Conservation (phyloP, 1,140 invertebrate species). For the Procambarus virginalis region DNA sequence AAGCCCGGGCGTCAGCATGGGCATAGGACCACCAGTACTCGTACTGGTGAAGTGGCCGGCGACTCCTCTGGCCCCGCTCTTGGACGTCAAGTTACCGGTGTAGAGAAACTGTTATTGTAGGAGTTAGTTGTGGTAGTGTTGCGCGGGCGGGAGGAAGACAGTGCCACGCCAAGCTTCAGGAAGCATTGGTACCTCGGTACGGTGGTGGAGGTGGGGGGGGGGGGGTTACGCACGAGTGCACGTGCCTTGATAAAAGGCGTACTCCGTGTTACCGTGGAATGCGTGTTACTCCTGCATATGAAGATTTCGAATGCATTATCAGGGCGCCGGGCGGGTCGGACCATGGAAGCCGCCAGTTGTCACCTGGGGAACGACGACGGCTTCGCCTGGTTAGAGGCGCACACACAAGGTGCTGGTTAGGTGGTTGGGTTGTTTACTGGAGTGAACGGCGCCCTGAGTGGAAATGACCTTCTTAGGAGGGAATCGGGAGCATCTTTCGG, state of each 20-base stretch:
- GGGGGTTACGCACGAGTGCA: background rate
- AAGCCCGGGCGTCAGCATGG: too few relatives aligned
- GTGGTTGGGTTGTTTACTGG: background rate
- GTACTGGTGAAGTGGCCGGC: too few relatives aligned
- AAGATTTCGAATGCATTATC: background rate
- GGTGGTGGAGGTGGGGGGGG: background rate
- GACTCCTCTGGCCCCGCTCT: too few relatives aligned
- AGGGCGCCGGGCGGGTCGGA: background rate
- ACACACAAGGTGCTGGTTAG: background rate
- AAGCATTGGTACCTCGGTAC: background rate
- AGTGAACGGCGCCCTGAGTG: background rate
- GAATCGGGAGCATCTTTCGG: background rate
- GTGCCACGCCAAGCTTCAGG: background rate
- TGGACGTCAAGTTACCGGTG: too few relatives aligned
- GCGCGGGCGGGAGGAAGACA: background rate
- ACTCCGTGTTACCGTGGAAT: background rate
- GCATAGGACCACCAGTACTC: background rate
- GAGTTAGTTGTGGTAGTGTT: background rate
- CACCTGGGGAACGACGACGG: background rate
- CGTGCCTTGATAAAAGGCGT: background rate
- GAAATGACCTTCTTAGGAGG: background rate
- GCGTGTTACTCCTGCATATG: slow-evolving; percentile 6
- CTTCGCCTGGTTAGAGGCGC: too few relatives aligned
- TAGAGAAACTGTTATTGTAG: too few relatives aligned
- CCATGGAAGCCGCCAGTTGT: background rate